Evolutionary conservation across 2,888 invertebrate species (phyloP).

Genomic region (Teinopalpus imperialis): DNA sequence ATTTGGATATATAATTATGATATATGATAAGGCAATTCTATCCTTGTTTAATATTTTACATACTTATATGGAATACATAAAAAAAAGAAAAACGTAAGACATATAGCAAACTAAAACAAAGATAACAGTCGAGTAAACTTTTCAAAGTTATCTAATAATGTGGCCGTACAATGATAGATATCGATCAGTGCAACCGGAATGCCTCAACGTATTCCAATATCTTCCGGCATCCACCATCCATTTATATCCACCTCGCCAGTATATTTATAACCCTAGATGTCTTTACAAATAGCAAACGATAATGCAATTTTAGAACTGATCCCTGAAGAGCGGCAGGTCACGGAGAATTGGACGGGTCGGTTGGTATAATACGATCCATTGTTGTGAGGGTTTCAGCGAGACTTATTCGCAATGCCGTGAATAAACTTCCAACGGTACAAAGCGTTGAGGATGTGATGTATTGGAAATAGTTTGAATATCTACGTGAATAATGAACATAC

Average conservation of each 20-base stretch:
- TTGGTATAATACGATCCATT: constrained; percentile 39
- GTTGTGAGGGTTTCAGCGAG: constrained; percentile 39
- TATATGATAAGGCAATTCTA: no score
- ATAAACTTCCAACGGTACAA: constrained; percentile 38
- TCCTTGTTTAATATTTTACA: no score
- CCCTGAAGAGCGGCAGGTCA: constrained; percentile 30
- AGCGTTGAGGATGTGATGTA: constrained; percentile 32
- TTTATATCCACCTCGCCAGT: constrained; percentile 43
- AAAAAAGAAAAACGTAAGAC: no score
- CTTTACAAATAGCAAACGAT: constrained; percentile 28
- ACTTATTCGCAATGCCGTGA: constrained; percentile 51
- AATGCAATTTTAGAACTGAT: constrained; percentile 26
- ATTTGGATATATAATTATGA: no score
- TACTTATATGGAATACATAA: no score
- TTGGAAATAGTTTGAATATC: constrained; percentile 34
- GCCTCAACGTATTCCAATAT: constrained; percentile 52
- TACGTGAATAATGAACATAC: constrained; percentile 22
- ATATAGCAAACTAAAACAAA: no score
- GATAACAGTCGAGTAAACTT: constrained; percentile 4
- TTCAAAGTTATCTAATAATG: constrained; percentile 15
- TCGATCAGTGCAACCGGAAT: constrained; percentile 43
- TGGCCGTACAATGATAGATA: constrained; percentile 24
- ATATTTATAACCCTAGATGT: constrained; percentile 21
- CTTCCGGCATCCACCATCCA: constrained; percentile 43
- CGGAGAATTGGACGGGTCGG: constrained; percentile 30